Evolutionary conservation across 2,888 invertebrate genomes (phyloP), one percentile per base, ranked within the genome.

Genomic region (Cheilosia pagana): DNA sequence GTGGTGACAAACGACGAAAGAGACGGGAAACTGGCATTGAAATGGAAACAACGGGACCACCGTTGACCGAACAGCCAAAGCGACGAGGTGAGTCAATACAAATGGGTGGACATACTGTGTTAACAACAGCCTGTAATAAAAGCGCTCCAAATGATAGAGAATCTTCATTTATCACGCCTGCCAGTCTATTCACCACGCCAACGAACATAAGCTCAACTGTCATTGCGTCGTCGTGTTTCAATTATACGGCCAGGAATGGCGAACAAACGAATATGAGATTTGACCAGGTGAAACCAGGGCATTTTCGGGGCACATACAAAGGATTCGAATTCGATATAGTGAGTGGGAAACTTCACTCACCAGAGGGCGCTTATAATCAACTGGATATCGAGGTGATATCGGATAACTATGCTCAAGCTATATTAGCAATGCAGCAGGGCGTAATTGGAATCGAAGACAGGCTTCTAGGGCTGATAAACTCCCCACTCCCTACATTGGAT

Each of bases 191-290:
- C 63, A 75, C 52, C 55, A 68, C 50, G 62, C 19, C 71, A 12
- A n/a, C 35, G 3, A 35, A 12, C 12, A 25, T 31, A 21, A 43
- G 8, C 3, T 71, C 82, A 43, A 55, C 52, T n/a, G 43, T 85
- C 16, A 81, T 50, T 28, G 65, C 81, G 10, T 53, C 85, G 1
- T 79, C 85, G 2, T 81, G 71, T n/a, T 85, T 85, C 10, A 68
- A 31, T 16, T 85, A 85, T 16, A 43, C 76, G 14, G 52, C 79
- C 0, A 50, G n/a, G n/a, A 67, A 60, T 62, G 85, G 85, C 0
- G 43, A 70, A 23, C 25, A 25, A 21, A 28, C 59, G 5, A 53
- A 70, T 3, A 85, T 85, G 85, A 57, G 41, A 48, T 81, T 85
- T 8, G 71, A 85, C 14, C 71, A 81, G 71, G 41, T 75, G 8